Conservation (phyloP, 1,140 invertebrate species). For the Coptotermes formosanus region DNA sequence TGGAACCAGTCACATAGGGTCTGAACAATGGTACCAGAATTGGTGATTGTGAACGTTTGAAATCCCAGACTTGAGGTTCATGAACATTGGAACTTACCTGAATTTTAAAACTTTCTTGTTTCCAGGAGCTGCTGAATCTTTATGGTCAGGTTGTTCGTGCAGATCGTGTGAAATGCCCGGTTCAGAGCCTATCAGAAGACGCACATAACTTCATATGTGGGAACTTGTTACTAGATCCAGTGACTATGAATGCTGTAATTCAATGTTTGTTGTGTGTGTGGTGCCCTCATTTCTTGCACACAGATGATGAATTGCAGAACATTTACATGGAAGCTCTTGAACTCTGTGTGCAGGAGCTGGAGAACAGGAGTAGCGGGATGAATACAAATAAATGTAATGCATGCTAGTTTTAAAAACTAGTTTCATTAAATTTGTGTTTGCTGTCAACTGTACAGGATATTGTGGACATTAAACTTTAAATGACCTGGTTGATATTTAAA, state of each 20-base stretch:
- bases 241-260: background rate
- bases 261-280: conserved; percentile 12
- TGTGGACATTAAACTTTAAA: too few relatives aligned
- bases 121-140: background rate
- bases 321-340: conserved; percentile 15
- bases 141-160: conserved; percentile 16
- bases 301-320: conserved; percentile 14
- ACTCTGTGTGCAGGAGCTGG: background rate
- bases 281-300: conserved; percentile 1
- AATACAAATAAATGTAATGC: background rate
- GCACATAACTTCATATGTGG: background rate
- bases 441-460: too few relatives aligned
- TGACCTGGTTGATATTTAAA: too few relatives aligned
- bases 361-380: background rate
- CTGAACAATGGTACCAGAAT: too few relatives aligned
- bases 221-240: background rate
- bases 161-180: background rate
- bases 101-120: background rate
- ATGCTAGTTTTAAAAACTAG: too few relatives aligned
- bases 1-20: too few relatives aligned
- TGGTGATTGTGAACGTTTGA: too few relatives aligned
- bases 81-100: too few relatives aligned
- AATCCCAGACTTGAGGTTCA: too few relatives aligned
- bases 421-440: too few relatives aligned
- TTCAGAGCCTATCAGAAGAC: background rate